phyloP scores from a whole-genome alignment of 2,888 invertebrate genomes.

The Archips crataeganus region DNA sequence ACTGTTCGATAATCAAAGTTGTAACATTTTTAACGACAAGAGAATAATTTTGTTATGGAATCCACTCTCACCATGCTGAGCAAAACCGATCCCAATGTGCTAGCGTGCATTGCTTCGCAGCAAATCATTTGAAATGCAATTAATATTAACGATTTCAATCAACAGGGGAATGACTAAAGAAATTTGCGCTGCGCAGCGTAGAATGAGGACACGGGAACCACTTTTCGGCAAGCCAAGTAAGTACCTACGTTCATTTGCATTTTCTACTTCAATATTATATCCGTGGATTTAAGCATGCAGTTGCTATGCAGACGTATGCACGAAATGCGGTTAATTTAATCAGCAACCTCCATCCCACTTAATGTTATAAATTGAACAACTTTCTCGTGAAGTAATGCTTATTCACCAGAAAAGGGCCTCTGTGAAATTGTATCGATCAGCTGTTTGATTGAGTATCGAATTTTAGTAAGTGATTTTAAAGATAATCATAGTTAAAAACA shows the following conservation, averaged over 20 bases:
- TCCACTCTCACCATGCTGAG: too few species aligned
- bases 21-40: too few species aligned
- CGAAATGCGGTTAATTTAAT: neutral
- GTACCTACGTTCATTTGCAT: neutral
- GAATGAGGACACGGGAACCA: neutral
- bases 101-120: neutral
- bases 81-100: neutral
- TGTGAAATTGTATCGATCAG: neutral
- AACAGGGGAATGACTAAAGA: neutral
- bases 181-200: neutral
- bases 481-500: neutral
- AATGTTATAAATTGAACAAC: conserved; percentile 1
- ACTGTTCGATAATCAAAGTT: too few species aligned
- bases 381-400: neutral
- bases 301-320: neutral
- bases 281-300: too few species aligned
- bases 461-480: neutral
- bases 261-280: neutral
- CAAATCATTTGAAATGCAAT: neutral
- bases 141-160: neutral
- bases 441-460: neutral
- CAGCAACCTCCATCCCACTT: neutral
- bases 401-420: conserved; percentile 1
- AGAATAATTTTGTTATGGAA: too few species aligned
- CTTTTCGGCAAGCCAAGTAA: neutral